Base-by-base conservation (phyloP, 2,113 vertebrate species). In the Tricholaema leucomelas region DNA sequence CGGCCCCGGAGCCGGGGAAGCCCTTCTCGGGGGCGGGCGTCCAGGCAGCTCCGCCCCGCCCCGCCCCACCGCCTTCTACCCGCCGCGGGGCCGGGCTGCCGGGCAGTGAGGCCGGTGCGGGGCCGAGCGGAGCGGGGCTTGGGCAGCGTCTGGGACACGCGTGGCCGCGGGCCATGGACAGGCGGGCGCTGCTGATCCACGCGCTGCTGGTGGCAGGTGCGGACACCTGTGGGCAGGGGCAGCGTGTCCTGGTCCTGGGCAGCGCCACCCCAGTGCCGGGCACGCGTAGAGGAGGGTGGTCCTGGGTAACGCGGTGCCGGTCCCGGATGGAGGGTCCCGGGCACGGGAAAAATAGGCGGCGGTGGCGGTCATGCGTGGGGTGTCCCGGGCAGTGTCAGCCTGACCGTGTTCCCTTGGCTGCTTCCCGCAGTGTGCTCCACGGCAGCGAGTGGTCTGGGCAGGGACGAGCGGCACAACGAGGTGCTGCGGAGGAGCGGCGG, bases 171-270 rank as follows among this genome's bases (percentile, higher is more conserved):
- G 56, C 36, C 64, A 75, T 90, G 90, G 83, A 91, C 73, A 81
- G 85, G 55, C 94, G 95, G 93, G 92, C 87, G 85, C 85, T 88
- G 82, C 94, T 95, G 83, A 87, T 94, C 79, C 93, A 97, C 71
- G 88, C 96, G 46, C 80, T 98, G 79, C 81, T 98, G 92, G 96
- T 96, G 42, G 94, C 97, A 96, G 97, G 97, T 97, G 54, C 44
- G 54, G 58, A 15, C 69, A 52, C 35, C 25, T 10, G 6, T 14
- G 81, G 31, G 16, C 36, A 17, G 85, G 31, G 40, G 28, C 54
- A 55, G 7, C 54, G 54, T 55, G 56, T 58, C 18, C 31, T 19
- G 31, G 40, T 11, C 21, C 6, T 9, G 24, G 60, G 19, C 3
- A 35, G 0, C 14, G 19, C 8, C 15, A 31, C 28, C 2, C 15